Evolutionary conservation across 2,113 vertebrate genomes (phyloP).

Genomic region (Engystomops pustulosus): DNA sequence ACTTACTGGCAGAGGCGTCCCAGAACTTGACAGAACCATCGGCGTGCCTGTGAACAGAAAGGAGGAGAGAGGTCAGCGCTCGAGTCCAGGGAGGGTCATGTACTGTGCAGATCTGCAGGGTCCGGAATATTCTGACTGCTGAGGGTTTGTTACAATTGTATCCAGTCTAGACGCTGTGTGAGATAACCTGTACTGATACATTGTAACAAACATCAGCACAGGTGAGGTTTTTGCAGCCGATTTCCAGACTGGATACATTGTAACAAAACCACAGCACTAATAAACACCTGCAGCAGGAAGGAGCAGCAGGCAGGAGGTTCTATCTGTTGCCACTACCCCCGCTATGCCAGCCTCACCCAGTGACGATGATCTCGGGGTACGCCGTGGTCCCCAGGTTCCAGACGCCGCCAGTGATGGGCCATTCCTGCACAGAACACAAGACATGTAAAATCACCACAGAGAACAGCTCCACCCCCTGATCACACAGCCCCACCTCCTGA

Average conservation of each 20-base stretch:
- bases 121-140: background rate
- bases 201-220: background rate
- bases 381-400: slow-evolving; percentile 95
- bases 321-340: too few relatives aligned
- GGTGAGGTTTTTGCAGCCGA: background rate
- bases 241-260: background rate
- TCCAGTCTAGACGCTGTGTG: background rate
- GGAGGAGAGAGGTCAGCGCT: background rate
- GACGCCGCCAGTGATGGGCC: slow-evolving; percentile 91
- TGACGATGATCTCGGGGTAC: slow-evolving; percentile 96
- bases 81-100: background rate
- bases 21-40: slow-evolving; percentile 98
- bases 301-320: too few relatives aligned
- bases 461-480: background rate
- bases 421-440: slow-evolving; percentile 81
- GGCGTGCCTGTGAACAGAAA: slow-evolving; percentile 84
- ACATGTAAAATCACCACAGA: background rate
- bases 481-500: too few relatives aligned
- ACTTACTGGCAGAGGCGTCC: slow-evolving; percentile 92
- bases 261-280: background rate
- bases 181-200: background rate
- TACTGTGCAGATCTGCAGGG: too few relatives aligned
- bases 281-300: background rate
- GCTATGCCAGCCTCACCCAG: slow-evolving; percentile 96
- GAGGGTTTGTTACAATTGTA: background rate